Base-by-base conservation (phyloP, 1,140 invertebrate genomes). In the Trinorchestia longiramus region DNA sequence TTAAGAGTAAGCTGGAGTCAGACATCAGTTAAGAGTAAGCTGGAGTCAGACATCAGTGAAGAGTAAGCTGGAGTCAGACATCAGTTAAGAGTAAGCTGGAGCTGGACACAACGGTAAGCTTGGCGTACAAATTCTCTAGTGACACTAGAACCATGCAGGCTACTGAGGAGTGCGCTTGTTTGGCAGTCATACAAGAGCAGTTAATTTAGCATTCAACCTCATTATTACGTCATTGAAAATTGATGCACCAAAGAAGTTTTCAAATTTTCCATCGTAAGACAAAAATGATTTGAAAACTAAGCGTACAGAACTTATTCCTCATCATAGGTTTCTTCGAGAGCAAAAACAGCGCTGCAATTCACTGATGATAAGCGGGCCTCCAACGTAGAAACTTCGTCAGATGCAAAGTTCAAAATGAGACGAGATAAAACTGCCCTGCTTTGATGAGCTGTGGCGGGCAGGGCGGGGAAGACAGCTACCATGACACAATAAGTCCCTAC, bases 401-500 rank as follows among this genome's bases (percentile, higher is more conserved):
- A 36, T 11, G 62, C 62, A 94, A 94, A 94, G 6, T 94, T 94
- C n/a, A 17, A 47, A 94, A 47, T 47, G 92, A 94, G 92, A 94
- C 15, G 43, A 36, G 11, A 94, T 94, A 40, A 44, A 19, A 94
- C 45, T 45, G 92, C 15, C 43, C 19, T 94, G 44, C 23, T 45
- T 45, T 15, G 62, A 11, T 77, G 62, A 11, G 62, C 62, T 36
- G 62, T 77, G 62, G 28, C 62, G 36, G 62, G 62, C 62, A 3
- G 62, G 62, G 15, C 28, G 62, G 62, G n/a, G n/a, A n/a, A n/a
- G n/a, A n/a, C n/a, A n/a, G n/a, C n/a, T n/a, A n/a, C n/a, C n/a
- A n/a, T n/a, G n/a, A n/a, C n/a, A n/a, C n/a, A n/a, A n/a, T n/a
- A n/a, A n/a, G n/a, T n/a, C n/a, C n/a, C n/a, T n/a, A n/a, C 47